phyloP scores from a whole-genome alignment of 2,888 invertebrate genomes.

The Halictus quadricinctus region DNA sequence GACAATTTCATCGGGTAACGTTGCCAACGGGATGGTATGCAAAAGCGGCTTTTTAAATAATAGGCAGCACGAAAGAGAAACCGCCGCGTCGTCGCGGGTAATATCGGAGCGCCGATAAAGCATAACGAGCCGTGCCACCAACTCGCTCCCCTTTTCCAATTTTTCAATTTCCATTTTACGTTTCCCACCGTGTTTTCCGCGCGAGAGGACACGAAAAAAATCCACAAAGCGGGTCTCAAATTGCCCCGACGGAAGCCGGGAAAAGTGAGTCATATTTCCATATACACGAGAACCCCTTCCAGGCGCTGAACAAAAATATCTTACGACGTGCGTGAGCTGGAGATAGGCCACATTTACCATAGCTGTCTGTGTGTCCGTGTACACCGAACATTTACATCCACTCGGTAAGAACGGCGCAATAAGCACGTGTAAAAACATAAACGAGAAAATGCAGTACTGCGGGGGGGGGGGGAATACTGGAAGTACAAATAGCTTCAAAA shows the following conservation, averaged over 20 bases:
- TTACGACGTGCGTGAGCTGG: slow-evolving; percentile 27
- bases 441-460: neutral
- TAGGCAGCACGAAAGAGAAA: slow-evolving; percentile 34
- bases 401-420: neutral
- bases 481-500: slow-evolving; percentile 28
- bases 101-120: slow-evolving; percentile 66
- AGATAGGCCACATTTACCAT: slow-evolving; percentile 42
- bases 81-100: slow-evolving; percentile 50
- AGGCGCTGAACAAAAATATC: slow-evolving; percentile 47
- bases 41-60: slow-evolving; percentile 41
- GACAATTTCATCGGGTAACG: slow-evolving; percentile 26
- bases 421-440: neutral
- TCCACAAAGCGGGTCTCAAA: slow-evolving; percentile 63
- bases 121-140: slow-evolving; percentile 64
- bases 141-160: slow-evolving; percentile 57
- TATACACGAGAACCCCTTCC: slow-evolving; percentile 39
- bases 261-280: slow-evolving; percentile 65
- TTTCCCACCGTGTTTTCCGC: slow-evolving; percentile 65
- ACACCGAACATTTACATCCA: slow-evolving; percentile 36
- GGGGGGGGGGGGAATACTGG: neutral
- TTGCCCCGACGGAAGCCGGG: slow-evolving; percentile 59
- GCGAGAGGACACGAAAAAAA: slow-evolving; percentile 56
- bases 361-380: slow-evolving; percentile 5
- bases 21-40: neutral
- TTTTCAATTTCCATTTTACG: slow-evolving; percentile 70